A percentile compares a stretch with the other conserved stretches of the same genome.
Evolutionary conservation across 1,140 invertebrate genomes (phyloP).

Genomic region (Oedothorax gibbosus): DNA sequence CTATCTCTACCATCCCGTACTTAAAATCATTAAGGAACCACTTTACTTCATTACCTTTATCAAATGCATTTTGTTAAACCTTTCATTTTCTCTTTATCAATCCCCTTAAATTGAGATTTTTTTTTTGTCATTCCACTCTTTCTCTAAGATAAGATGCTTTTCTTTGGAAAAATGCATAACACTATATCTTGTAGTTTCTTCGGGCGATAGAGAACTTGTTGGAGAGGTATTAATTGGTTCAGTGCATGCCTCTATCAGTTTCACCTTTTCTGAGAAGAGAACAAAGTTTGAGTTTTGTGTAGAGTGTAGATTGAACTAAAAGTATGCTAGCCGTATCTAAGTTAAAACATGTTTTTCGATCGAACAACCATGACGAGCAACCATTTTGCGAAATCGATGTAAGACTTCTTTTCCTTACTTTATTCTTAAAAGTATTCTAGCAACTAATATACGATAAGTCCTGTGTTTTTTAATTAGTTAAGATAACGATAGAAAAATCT

Average conservation of each 20-base stretch:
- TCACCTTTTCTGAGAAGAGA: slow-evolving; percentile 9
- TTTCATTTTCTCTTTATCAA: too few relatives aligned
- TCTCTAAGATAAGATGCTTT: not conserved
- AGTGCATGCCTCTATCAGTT: slow-evolving; percentile 23
- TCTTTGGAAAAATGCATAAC: not conserved
- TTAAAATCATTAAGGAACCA: not conserved
- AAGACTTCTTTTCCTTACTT: not conserved
- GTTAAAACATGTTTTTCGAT: slow-evolving; percentile 14
- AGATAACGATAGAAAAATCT: too few relatives aligned
- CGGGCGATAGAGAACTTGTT: slow-evolving; percentile 49
- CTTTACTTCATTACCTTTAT: too few relatives aligned
- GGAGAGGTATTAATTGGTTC: slow-evolving; percentile 22
- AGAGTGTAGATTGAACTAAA: not conserved
- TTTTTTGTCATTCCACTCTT: not conserved
- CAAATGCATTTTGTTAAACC: too few relatives aligned
- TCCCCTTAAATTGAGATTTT: not conserved
- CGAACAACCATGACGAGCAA: not conserved
- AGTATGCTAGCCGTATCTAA: slow-evolving; percentile 40
- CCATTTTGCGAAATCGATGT: slow-evolving; percentile 5
- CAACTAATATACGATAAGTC: too few relatives aligned
- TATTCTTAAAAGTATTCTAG: not conserved
- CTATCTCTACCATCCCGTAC: not conserved
- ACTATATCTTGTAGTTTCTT: slow-evolving; percentile 24
- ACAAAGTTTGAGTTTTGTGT: slow-evolving; percentile 28
- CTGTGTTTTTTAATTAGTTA: too few relatives aligned